A percentile compares a stretch with the other conserved stretches of the same genome.
Evolutionary conservation across 2,113 vertebrate species (phyloP).

Genomic region (Notothenia rossii): DNA sequence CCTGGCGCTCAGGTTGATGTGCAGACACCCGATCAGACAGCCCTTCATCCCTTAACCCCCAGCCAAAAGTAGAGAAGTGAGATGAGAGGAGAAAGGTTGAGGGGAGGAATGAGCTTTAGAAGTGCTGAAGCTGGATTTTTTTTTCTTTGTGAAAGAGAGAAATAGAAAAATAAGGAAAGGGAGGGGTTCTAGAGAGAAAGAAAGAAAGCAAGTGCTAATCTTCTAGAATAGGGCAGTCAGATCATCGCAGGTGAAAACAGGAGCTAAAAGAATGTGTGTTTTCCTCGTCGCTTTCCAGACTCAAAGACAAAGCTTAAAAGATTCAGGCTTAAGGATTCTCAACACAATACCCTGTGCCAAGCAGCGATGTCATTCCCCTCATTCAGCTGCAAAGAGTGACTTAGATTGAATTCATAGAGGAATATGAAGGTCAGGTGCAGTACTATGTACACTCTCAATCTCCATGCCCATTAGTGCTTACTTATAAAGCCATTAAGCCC

Average conservation of each 20-base stretch:
- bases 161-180: constrained; percentile 33
- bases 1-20: constrained; percentile 45
- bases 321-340: constrained; percentile 42
- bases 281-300: constrained; percentile 27
- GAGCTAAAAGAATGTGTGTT: constrained; percentile 55
- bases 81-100: constrained; percentile 50
- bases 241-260: constrained; percentile 49
- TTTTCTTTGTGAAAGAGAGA: constrained; percentile 3
- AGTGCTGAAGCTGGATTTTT: constrained; percentile 66
- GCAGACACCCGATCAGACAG: constrained; percentile 67
- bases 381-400: constrained; percentile 31
- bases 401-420: constrained; percentile 47
- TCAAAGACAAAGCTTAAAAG: constrained; percentile 54
- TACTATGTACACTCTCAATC: constrained; percentile 57
- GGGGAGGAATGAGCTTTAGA: constrained; percentile 55
- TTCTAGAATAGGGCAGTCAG: constrained; percentile 58
- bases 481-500: constrained; percentile 78
- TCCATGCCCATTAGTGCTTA: constrained; percentile 68
- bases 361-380: constrained; percentile 22
- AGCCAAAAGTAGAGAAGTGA: constrained; percentile 50
- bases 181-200: constrained; percentile 14
- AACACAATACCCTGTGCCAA: constrained; percentile 28
- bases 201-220: constrained; percentile 61
- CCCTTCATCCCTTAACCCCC: constrained; percentile 66
- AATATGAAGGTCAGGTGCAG: constrained; percentile 76